phyloP scores from a whole-genome alignment of 2,797 vertebrate genomes.

The Gadopsis bispinosus region DNA sequence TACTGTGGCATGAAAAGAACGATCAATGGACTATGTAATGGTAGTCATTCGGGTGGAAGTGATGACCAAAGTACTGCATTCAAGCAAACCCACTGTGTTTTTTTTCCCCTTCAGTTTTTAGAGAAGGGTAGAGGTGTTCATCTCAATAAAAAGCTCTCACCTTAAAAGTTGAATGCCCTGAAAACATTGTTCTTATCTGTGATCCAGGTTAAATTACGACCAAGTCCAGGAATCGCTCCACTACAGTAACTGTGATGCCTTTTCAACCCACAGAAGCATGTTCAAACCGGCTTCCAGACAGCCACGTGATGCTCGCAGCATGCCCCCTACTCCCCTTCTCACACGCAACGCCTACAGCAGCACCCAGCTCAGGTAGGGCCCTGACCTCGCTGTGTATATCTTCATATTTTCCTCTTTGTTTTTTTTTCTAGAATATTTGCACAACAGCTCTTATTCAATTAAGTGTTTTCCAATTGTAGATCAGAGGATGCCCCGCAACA shows the following conservation, averaged over 20 bases:
- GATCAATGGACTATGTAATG: slow-evolving; percentile 55
- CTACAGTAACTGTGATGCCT: slow-evolving; percentile 82
- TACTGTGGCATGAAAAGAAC: slow-evolving; percentile 48
- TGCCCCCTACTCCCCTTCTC: slow-evolving; percentile 95
- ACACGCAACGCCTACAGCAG: slow-evolving; percentile 96
- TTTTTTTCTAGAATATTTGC: neutral
- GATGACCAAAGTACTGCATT: slow-evolving; percentile 34
- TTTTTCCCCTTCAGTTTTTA: slow-evolving; percentile 9
- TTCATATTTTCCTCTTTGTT: too few relatives aligned
- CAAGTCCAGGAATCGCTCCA: slow-evolving; percentile 74
- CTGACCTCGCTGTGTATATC: neutral
- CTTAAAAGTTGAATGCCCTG: slow-evolving; percentile 34
- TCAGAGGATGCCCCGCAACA: slow-evolving; percentile 87
- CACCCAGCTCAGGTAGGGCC: slow-evolving; percentile 90
- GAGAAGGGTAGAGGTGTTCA: slow-evolving; percentile 13
- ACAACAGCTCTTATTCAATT: neutral
- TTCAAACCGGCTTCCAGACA: slow-evolving; percentile 87
- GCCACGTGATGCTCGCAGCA: slow-evolving; percentile 89
- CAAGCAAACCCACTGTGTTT: neutral
- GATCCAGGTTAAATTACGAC: slow-evolving; percentile 79
- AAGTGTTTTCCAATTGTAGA: slow-evolving; percentile 70
- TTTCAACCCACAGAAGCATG: slow-evolving; percentile 90
- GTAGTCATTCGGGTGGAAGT: slow-evolving; percentile 50
- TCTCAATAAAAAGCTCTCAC: slow-evolving; percentile 30
- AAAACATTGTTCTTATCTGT: slow-evolving; percentile 68